Evolutionary conservation across 1,140 invertebrate genomes (phyloP).

Genomic region (Diachasma alloeum): DNA sequence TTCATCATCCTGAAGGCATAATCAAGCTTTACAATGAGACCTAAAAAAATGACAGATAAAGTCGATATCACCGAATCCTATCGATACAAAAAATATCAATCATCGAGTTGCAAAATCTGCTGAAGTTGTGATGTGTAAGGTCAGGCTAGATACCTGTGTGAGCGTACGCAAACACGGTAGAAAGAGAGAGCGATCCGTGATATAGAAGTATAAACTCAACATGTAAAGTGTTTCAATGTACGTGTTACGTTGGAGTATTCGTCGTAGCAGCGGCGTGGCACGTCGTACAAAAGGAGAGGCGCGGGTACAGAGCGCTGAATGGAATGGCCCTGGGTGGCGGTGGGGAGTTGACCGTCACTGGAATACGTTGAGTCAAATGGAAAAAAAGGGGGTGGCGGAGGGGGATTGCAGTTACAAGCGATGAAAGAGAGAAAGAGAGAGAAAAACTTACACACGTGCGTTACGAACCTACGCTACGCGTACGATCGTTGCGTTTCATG

Average conservation of each 20-base stretch:
- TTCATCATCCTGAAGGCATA: too few relatives aligned
- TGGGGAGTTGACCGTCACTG: background rate
- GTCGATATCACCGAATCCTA: too few relatives aligned
- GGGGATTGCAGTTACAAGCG: background rate
- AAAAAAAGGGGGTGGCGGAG: background rate
- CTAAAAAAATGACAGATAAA: too few relatives aligned
- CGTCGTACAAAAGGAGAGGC: conserved; percentile 20
- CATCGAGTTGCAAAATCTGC: background rate
- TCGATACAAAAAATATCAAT: too few relatives aligned
- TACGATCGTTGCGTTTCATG: conserved; percentile 37
- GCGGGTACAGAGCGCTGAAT: conserved; percentile 24
- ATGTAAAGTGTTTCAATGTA: background rate
- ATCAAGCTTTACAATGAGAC: too few relatives aligned
- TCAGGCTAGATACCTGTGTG: conserved; percentile 33
- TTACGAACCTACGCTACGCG: conserved; percentile 49
- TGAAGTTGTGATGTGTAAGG: background rate
- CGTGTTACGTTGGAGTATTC: conserved; percentile 4
- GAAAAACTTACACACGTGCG: conserved; percentile 43
- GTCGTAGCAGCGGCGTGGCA: background rate
- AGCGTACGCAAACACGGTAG: conserved; percentile 8
- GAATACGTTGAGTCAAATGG: conserved; percentile 12
- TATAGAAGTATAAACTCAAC: background rate
- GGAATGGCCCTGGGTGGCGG: conserved; percentile 18
- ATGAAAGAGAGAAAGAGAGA: background rate
- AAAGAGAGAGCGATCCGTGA: background rate